Evolutionary conservation across 2,797 vertebrate genomes (phyloP).

Genomic region (Sebastes matsubarae): DNA sequence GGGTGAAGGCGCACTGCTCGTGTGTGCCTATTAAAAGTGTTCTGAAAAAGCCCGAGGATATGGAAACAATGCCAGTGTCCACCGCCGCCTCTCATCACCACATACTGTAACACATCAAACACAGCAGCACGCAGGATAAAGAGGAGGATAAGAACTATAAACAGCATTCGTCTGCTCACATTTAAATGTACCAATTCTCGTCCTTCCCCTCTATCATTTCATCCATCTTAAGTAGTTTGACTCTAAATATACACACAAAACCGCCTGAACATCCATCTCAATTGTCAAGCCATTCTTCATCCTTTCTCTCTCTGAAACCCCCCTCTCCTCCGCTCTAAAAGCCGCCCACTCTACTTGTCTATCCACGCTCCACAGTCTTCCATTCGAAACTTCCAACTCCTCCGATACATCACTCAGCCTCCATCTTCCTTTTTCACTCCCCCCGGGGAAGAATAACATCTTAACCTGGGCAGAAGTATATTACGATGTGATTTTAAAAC

Average conservation of each 20-base stretch:
- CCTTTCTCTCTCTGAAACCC: slow-evolving; percentile 34
- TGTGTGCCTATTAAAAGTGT: slow-evolving; percentile 48
- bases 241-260: slow-evolving; percentile 67
- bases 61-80: slow-evolving; percentile 64
- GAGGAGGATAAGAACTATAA: slow-evolving; percentile 58
- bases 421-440: slow-evolving; percentile 37
- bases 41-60: slow-evolving; percentile 59
- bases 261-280: slow-evolving; percentile 62
- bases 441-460: slow-evolving; percentile 18
- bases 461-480: slow-evolving; percentile 36
- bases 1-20: slow-evolving; percentile 41
- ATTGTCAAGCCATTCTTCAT: slow-evolving; percentile 65
- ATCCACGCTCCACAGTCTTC: slow-evolving; percentile 44
- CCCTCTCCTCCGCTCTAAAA: slow-evolving; percentile 44
- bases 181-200: slow-evolving; percentile 47
- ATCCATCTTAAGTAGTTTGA: slow-evolving; percentile 65
- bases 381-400: slow-evolving; percentile 56
- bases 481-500: slow-evolving; percentile 2
- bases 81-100: slow-evolving; percentile 53
- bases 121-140: slow-evolving; percentile 55
- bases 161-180: slow-evolving; percentile 50
- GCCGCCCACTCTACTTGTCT: slow-evolving; percentile 63
- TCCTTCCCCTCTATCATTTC: slow-evolving; percentile 52
- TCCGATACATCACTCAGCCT: slow-evolving; percentile 47
- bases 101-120: slow-evolving; percentile 61